Evolutionary conservation across 2,888 invertebrate genomes (phyloP), one percentile per base, ranked within the genome.

Genomic region (Melipona bicolor): DNA sequence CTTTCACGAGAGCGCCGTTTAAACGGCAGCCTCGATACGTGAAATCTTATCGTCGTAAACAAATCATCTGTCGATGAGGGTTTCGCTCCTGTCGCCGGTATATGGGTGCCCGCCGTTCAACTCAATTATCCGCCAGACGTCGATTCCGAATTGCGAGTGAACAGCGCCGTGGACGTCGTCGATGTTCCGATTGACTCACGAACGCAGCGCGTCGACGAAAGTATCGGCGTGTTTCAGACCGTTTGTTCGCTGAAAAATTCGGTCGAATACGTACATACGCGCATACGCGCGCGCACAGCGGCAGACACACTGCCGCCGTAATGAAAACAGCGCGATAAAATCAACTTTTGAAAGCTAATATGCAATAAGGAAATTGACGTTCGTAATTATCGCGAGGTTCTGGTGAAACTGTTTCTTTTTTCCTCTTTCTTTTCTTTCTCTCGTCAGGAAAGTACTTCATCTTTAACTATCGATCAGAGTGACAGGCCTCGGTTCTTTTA

Each of bases 21-120:
- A 77, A 69, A 67, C 67, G 56, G 72, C 70, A 71, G 77, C 61
- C 74, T 75, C 83, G 69, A 65, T 75, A 83, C 73, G 79, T 79
- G 86, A 80, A 89, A 90, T 85, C 90, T 88, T 90, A 90, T 90
- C 87, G 88, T 83, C 90, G 87, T 90, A 89, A 90, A 90, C 90
- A 88, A 90, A 87, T 90, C 90, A 90, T 77, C 87, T 68, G 90
- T 85, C 87, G 83, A 85, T 85, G 82, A 76, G 81, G 79, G 81
- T 83, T 80, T 79, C 84, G 80, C 70, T 81, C 76, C 64, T 81
- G 79, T 83, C 84, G 78, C 82, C 75, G 83, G 73, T 81, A 84
- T 69, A 67, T 52, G 54, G 59, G 56, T 81, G 81, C 52, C 50
- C 43, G 79, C 59, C 71, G 65, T 80, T 81, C 81, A 52, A 81